Base-by-base conservation (phyloP, 2,113 vertebrate genomes). In the Fulica atra region DNA sequence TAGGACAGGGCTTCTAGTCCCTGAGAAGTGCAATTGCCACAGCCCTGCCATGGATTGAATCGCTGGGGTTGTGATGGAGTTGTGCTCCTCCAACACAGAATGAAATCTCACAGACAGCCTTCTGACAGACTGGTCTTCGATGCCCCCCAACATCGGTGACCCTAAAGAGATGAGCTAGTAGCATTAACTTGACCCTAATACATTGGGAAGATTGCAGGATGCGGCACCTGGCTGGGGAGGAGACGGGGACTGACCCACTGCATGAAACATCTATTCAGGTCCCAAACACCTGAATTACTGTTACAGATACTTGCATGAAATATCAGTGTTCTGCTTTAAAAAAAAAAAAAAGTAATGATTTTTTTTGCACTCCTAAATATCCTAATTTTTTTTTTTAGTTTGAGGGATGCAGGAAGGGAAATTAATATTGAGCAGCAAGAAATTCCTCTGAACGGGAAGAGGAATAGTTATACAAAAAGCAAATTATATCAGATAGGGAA, bases 161-260 rank as follows among this genome's bases (percentile, higher is more conserved):
- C 16, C 25, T 66, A 15, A 61, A 86, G 42, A 35, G 48, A 72
- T 50, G 42, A 83, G 28, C 18, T 36, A 50, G 48, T 21, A 86
- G 42, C 29, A 77, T 44, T 31, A 83, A 46, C 6, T 1, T 1
- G 4, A 71, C 69, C 40, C n/a, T 54, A 48, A 74, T 63, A 44
- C 63, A 54, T 44, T 5, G 23, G 29, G 31, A 65, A 54, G 20
- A 44, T 3, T 31, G 24, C 40, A 80, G 40, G 29, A 31, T 48
- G 63, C 4, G 5, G 46, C 33, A 61, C 0, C 0, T 36, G 51
- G 21, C 44, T 86, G 36, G 17, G 26, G 26, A 73, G 61, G 38
- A 65, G 33, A 57, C 0, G 9, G 26, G 23, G 35, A 64, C 29
- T 2, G 3, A 83, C 38, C 31, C 6, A 6, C 42, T 68, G 53